Percentiles rank a stretch among this genome's conserved stretches.
phyloP scores from a whole-genome alignment of 2,888 invertebrate species.

The Pachliopta kotzebuea region DNA sequence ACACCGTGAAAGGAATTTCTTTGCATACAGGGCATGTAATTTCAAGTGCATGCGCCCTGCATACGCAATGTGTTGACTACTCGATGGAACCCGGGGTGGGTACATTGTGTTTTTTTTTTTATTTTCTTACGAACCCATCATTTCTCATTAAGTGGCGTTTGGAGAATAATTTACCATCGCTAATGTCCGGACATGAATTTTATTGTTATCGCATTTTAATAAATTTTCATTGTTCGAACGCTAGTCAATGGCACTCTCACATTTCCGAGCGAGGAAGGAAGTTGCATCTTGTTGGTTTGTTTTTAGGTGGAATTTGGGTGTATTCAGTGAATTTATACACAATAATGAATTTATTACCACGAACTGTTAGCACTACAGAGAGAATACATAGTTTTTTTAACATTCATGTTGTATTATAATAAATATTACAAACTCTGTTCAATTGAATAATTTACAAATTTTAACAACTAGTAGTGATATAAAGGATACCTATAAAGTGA shows the following conservation, averaged over 20 bases:
- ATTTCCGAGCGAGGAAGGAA: slow-evolving; percentile 75
- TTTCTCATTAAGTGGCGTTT: slow-evolving; percentile 80
- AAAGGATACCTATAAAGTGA: no score
- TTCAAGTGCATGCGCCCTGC: slow-evolving; percentile 64
- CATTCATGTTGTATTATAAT: no score
- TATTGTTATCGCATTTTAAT: slow-evolving; percentile 81
- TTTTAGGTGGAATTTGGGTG: slow-evolving; percentile 34
- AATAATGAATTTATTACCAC: slow-evolving; percentile 16
- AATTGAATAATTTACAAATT: no score
- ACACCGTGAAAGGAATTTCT: slow-evolving; percentile 57
- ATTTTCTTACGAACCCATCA: slow-evolving; percentile 80
- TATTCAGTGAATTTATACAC: slow-evolving; percentile 12
- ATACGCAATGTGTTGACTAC: slow-evolving; percentile 59
- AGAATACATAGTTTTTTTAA: no score
- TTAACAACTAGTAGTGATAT: no score
- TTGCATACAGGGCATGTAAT: slow-evolving; percentile 74
- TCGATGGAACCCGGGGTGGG: slow-evolving; percentile 58
- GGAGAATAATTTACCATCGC: slow-evolving; percentile 77
- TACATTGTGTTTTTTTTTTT: slow-evolving; percentile 70
- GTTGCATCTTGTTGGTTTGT: slow-evolving; percentile 51
- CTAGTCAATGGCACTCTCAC: slow-evolving; percentile 56
- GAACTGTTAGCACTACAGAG: slow-evolving; percentile 3
- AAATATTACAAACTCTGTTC: no score
- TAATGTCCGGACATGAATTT: slow-evolving; percentile 80
- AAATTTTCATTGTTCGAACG: slow-evolving; percentile 69